Evolutionary conservation across 2,888 invertebrate genomes (phyloP).

Genomic region (Conus canariensis): DNA sequence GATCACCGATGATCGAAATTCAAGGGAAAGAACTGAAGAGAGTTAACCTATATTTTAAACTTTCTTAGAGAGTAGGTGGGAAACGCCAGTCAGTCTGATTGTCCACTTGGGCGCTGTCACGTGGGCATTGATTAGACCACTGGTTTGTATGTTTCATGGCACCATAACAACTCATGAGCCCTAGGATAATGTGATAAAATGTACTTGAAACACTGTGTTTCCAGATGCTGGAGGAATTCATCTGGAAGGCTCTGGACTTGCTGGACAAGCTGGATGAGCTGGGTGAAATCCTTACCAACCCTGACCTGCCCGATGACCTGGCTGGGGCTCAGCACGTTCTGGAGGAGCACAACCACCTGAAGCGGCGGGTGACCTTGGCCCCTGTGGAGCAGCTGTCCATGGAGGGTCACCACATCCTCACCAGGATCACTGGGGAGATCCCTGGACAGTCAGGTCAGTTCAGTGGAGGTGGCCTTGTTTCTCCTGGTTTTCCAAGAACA

Average conservation of each 20-base stretch:
- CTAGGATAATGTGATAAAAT: no score
- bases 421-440: conserved; percentile 79
- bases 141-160: no score
- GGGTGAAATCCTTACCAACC: conserved; percentile 94
- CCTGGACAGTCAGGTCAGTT: conserved; percentile 56
- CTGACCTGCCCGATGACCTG: conserved; percentile 96
- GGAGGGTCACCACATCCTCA: conserved; percentile 87
- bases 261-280: conserved; percentile 94
- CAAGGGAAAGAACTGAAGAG: no score
- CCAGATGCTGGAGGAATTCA: conserved; percentile 94
- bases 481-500: neutral
- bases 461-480: neutral
- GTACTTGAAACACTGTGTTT: no score
- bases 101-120: no score
- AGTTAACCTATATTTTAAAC: no score
- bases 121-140: no score
- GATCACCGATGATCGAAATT: no score
- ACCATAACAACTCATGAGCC: no score
- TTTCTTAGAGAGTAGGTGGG: no score
- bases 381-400: conserved; percentile 96
- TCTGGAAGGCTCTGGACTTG: conserved; percentile 96
- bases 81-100: no score
- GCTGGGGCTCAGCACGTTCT: conserved; percentile 93
- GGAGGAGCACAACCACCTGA: conserved; percentile 93
- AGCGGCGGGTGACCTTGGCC: conserved; percentile 92